Evolutionary conservation across 2,113 vertebrate genomes (phyloP).

Genomic region (Typhlomys cinereus): DNA sequence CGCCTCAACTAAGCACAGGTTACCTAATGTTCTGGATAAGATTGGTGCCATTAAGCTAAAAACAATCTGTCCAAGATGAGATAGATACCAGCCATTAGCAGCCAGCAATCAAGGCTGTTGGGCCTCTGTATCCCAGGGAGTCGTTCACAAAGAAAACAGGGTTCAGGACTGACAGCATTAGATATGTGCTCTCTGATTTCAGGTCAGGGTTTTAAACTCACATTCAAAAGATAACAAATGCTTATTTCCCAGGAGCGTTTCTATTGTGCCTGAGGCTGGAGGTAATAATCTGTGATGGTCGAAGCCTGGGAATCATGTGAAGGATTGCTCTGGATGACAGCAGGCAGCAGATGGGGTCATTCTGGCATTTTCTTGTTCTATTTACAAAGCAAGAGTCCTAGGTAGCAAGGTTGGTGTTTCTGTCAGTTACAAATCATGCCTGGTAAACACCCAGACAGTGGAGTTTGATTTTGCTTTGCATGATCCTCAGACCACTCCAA

Average conservation of each 20-base stretch:
- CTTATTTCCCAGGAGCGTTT: background rate
- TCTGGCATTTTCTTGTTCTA: background rate
- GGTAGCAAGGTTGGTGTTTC: background rate
- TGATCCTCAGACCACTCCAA: background rate
- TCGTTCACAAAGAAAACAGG: background rate
- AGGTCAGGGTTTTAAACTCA: background rate
- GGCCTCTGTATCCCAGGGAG: background rate
- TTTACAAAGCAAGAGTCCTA: background rate
- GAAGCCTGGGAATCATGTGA: accelerated
- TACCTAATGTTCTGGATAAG: background rate
- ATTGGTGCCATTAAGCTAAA: background rate
- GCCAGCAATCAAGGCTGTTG: background rate
- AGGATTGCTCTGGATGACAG: background rate
- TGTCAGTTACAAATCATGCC: background rate
- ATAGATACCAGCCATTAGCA: background rate
- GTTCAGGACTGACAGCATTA: no score
- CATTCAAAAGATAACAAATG: background rate
- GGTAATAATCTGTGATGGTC: background rate
- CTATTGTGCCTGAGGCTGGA: background rate
- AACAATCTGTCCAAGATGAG: background rate
- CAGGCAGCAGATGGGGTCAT: background rate
- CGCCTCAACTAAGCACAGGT: accelerated
- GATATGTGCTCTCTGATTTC: background rate
- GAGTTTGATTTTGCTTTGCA: background rate
- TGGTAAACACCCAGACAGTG: background rate